Percentiles rank a stretch among this genome's conserved stretches.
Evolutionary conservation across 2,797 vertebrate genomes (phyloP).

Genomic region (Neoniphon sammara): DNA sequence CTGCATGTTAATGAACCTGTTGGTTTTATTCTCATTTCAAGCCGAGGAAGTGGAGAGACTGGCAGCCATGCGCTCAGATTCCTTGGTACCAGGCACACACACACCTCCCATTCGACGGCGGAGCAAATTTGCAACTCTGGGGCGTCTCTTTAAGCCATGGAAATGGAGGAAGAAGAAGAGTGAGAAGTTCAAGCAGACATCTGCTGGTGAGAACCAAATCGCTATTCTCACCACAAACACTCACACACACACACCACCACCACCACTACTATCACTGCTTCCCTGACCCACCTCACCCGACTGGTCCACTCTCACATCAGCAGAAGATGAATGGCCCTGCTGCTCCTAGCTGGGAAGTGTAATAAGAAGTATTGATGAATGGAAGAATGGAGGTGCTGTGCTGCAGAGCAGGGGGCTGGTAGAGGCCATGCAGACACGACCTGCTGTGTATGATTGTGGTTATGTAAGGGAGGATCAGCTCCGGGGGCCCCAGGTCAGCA

Average conservation of each 20-base stretch:
- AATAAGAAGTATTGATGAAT: constrained; percentile 43
- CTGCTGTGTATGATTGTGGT: constrained; percentile 27
- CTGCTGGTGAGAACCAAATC: constrained; percentile 85
- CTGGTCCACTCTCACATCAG: constrained; percentile 6
- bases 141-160: constrained; percentile 96
- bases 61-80: constrained; percentile 97
- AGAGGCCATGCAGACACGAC: constrained; percentile 15
- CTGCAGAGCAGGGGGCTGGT: constrained; percentile 31
- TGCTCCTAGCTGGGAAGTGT: constrained; percentile 15
- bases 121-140: constrained; percentile 93
- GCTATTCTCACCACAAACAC: background rate
- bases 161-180: constrained; percentile 99
- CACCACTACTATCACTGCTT: background rate
- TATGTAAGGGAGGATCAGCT: constrained; percentile 18
- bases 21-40: constrained; percentile 65
- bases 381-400: constrained; percentile 16
- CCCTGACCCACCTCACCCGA: background rate
- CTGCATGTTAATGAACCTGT: constrained; percentile 17
- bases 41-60: constrained; percentile 96
- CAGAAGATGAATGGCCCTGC: constrained; percentile 26
- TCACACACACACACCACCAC: background rate
- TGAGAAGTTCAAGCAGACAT: constrained; percentile 96
- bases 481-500: constrained; percentile 8
- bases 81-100: constrained; percentile 96
- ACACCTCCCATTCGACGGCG: constrained; percentile 95